Percentiles rank a stretch among this genome's conserved stretches.
Conservation (phyloP, 1,140 invertebrate species). For the Formica exsecta region DNA sequence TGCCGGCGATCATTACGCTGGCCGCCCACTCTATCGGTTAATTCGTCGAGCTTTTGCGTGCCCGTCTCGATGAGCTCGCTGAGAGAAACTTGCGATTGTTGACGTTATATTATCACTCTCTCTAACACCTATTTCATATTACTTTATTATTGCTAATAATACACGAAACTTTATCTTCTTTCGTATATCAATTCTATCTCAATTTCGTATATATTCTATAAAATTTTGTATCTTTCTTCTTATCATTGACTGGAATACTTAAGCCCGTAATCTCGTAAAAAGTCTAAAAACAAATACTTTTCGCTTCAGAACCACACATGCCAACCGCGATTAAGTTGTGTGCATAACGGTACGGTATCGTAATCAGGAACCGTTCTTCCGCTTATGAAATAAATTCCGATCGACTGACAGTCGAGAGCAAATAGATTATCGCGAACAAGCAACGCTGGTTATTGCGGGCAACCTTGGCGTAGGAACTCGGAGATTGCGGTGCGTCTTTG, state of each 20-base stretch:
- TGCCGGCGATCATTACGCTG: conserved; percentile 73
- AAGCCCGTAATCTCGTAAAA: neutral
- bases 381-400: conserved; percentile 74
- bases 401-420: conserved; percentile 64
- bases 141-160: neutral
- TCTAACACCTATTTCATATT: neutral
- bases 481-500: conserved; percentile 77
- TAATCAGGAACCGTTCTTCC: conserved; percentile 68
- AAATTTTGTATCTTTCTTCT: neutral
- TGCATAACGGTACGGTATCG: conserved; percentile 67
- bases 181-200: neutral
- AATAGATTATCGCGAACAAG: conserved; percentile 73
- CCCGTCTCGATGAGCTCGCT: neutral
- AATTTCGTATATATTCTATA: neutral
- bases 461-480: conserved; percentile 76
- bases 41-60: conserved; percentile 60
- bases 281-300: conserved; percentile 2
- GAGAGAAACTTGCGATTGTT: conserved; percentile 14
- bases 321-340: conserved; percentile 45
- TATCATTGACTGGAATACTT: neutral
- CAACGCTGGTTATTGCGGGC: conserved; percentile 57
- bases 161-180: neutral
- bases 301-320: neutral
- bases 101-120: neutral
- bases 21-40: conserved; percentile 70